These are phyloP conservation scores for Disparrhopalites patrizii DNA, from an alignment of 2,888 invertebrate genomes.

Conservation along the genomic window DNA sequence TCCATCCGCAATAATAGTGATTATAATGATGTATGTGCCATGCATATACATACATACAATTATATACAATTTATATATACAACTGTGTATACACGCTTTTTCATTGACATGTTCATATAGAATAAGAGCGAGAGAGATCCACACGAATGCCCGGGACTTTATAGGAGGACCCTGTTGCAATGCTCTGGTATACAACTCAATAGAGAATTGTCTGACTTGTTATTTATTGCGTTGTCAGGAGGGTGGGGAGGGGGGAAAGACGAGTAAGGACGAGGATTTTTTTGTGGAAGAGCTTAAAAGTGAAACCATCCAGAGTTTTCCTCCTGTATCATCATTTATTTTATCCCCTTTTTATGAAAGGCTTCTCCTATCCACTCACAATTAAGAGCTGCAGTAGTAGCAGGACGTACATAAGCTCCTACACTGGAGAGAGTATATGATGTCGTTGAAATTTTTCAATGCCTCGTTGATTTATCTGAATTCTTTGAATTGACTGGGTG, in stretches of 20 bases:
- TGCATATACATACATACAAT: no score
- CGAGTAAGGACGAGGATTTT: no score
- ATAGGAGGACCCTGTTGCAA: background rate
- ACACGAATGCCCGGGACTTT: background rate
- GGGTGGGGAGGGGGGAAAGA: constrained; percentile 9
- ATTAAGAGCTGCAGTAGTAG: background rate
- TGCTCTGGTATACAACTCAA: constrained; percentile 6
- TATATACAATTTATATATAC: no score
- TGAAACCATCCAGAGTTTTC: constrained; percentile 15
- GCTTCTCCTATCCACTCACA: constrained; percentile 6
- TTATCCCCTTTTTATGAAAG: constrained; percentile 9
- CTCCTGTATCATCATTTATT: constrained; percentile 22
- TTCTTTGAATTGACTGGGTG: constrained; percentile 6
- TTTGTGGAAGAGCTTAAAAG: constrained; percentile 8
- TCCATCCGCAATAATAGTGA: no score
- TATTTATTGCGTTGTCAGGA: constrained; percentile 26
- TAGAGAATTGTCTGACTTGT: constrained; percentile 24
- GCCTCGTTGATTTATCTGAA: constrained; percentile 20
- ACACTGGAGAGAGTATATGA: no score
- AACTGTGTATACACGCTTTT: no score
- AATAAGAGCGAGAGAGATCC: no score
- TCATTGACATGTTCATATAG: no score
- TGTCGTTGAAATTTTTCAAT: constrained; percentile 21
- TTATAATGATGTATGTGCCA: no score
- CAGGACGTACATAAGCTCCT: constrained; percentile 9